These are phyloP conservation scores for Monopterus albus DNA, from an alignment of 2,113 vertebrate species.

Conservation along the genomic window DNA sequence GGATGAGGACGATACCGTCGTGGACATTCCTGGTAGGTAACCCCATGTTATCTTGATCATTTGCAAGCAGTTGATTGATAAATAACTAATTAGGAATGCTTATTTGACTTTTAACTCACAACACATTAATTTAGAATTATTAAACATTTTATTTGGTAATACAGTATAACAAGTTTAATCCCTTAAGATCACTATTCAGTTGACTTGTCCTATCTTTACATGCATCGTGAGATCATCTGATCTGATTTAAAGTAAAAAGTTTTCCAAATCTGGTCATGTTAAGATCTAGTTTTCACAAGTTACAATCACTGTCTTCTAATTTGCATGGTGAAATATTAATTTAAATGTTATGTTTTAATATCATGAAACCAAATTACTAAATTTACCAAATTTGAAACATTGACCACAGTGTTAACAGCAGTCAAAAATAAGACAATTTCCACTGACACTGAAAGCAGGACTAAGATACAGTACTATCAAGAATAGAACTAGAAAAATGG, in stretches of 20 bases:
- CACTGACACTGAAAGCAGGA: slow-evolving; percentile 18
- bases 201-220: neutral
- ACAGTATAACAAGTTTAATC: neutral
- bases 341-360: neutral
- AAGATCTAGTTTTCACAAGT: neutral
- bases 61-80: neutral
- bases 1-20: slow-evolving; percentile 75
- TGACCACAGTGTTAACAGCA: neutral
- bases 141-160: neutral
- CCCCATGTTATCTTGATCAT: neutral
- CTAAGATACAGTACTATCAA: too few relatives aligned
- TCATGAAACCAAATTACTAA: neutral
- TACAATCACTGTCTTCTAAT: neutral
- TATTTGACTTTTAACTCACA: neutral
- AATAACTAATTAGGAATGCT: neutral
- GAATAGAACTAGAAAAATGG: too few relatives aligned
- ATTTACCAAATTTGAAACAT: neutral
- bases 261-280: neutral
- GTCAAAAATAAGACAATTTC: slow-evolving; percentile 19
- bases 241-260: neutral
- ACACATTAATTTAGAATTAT: neutral
- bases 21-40: slow-evolving; percentile 84
- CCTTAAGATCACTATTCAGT: neutral
- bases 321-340: neutral
- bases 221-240: neutral